These are phyloP conservation scores for Lophotriccus pileatus DNA, from an alignment of 2,797 vertebrate genomes.

Conservation along the genomic window DNA sequence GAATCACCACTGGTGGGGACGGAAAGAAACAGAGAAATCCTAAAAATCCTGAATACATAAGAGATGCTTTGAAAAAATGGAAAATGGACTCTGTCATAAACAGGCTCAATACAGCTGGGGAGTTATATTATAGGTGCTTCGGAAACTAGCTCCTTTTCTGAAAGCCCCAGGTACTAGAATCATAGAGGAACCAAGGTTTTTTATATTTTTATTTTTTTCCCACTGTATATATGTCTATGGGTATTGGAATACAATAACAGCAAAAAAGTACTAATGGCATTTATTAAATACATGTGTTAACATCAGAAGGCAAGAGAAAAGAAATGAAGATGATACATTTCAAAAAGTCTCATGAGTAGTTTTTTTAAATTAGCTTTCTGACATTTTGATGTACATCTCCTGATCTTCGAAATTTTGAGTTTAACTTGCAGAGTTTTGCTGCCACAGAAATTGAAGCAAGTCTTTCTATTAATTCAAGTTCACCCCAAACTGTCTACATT, in stretches of 20 bases:
- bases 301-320: neutral
- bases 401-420: neutral
- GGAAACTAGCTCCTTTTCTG: neutral
- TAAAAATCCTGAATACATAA: neutral
- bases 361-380: neutral
- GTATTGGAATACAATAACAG: neutral
- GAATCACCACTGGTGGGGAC: neutral
- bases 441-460: neutral
- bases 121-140: neutral
- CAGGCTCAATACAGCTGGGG: fast-evolving
- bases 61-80: neutral
- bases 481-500: neutral
- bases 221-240: neutral
- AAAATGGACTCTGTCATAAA: neutral
- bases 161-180: neutral
- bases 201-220: neutral
- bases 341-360: neutral
- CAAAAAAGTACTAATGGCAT: neutral
- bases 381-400: neutral
- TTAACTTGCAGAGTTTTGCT: neutral
- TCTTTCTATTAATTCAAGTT: neutral
- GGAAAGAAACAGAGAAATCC: neutral
- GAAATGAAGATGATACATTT: neutral
- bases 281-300: fast-evolving
- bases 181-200: fast-evolving